These are phyloP conservation scores for Aleiodes testaceus DNA, from an alignment of 2,888 invertebrate species.

Conservation along the genomic window DNA sequence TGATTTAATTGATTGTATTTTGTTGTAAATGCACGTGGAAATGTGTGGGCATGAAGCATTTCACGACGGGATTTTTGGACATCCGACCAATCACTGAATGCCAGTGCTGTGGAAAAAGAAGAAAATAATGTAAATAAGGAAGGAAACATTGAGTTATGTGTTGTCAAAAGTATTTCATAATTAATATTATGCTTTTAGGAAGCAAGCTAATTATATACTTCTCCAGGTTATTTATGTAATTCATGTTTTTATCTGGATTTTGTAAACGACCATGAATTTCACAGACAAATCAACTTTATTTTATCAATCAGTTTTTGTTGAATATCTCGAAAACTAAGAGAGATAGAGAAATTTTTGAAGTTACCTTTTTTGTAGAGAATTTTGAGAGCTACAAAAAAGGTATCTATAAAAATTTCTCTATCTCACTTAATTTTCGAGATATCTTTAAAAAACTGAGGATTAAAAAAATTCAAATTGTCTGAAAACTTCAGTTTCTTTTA, in stretches of 20 bases:
- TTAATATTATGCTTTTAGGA: background rate
- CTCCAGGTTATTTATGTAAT: background rate
- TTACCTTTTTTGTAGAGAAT: too few relatives aligned
- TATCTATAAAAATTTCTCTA: too few relatives aligned
- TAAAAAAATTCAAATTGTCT: too few relatives aligned
- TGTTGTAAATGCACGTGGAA: conserved; percentile 76
- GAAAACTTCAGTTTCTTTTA: too few relatives aligned
- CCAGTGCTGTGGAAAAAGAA: conserved; percentile 75
- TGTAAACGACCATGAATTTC: conserved; percentile 16
- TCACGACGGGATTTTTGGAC: conserved; percentile 78
- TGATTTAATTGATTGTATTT: conserved; percentile 75
- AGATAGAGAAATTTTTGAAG: too few relatives aligned
- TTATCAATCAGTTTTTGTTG: too few relatives aligned
- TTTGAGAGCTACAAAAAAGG: too few relatives aligned
- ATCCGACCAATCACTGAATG: conserved; percentile 82
- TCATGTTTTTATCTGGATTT: background rate
- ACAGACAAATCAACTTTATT: too few relatives aligned
- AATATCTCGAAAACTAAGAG: too few relatives aligned
- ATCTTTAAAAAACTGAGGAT: too few relatives aligned
- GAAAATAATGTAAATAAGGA: conserved; percentile 29
- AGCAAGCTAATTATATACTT: conserved; percentile 7
- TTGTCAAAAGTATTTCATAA: conserved; percentile 6
- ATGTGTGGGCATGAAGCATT: conserved; percentile 76
- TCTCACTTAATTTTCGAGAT: too few relatives aligned
- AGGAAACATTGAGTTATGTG: conserved; percentile 12